Evolutionary conservation across 2,797 vertebrate species (phyloP).

Genomic region (Tragopan temminckii): DNA sequence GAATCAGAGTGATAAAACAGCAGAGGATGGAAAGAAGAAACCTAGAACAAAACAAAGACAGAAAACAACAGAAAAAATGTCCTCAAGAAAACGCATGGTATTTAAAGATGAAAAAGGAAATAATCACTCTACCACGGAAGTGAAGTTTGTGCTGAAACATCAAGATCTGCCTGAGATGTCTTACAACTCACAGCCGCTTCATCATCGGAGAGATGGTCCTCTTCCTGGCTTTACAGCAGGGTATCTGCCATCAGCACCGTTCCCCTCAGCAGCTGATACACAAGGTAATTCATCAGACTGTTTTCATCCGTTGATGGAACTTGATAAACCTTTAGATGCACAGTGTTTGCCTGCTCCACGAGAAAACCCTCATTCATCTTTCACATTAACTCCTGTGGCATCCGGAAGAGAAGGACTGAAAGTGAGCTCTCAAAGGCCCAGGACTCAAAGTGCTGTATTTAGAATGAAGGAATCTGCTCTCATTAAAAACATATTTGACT

Average conservation of each 20-base stretch:
- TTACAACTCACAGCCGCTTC: conserved; percentile 78
- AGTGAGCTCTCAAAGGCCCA: conserved; percentile 75
- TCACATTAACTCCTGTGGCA: conserved; percentile 55
- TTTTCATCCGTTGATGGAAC: conserved; percentile 79
- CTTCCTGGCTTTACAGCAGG: conserved; percentile 76
- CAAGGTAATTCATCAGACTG: conserved; percentile 73
- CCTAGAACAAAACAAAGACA: conserved; percentile 80
- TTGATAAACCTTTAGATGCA: conserved; percentile 71
- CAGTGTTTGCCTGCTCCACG: conserved; percentile 66
- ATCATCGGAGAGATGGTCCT: conserved; percentile 76
- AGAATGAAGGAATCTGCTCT: conserved; percentile 80
- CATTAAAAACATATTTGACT: conserved; percentile 81
- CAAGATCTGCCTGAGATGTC: conserved; percentile 70
- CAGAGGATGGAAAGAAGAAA: conserved; percentile 79
- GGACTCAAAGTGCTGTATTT: conserved; percentile 79
- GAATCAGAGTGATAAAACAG: conserved; percentile 77
- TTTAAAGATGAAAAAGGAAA: conserved; percentile 76
- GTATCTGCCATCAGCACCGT: conserved; percentile 81
- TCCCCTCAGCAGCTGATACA: conserved; percentile 66
- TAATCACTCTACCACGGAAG: conserved; percentile 58
- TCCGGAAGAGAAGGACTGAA: conserved; percentile 79
- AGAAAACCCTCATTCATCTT: conserved; percentile 84
- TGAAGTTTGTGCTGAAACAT: conserved; percentile 67
- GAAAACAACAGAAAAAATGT: conserved; percentile 72
- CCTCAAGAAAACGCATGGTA: conserved; percentile 77